Evolutionary conservation across 2,888 invertebrate genomes (phyloP).

Genomic region (Diplazon laetatorius): DNA sequence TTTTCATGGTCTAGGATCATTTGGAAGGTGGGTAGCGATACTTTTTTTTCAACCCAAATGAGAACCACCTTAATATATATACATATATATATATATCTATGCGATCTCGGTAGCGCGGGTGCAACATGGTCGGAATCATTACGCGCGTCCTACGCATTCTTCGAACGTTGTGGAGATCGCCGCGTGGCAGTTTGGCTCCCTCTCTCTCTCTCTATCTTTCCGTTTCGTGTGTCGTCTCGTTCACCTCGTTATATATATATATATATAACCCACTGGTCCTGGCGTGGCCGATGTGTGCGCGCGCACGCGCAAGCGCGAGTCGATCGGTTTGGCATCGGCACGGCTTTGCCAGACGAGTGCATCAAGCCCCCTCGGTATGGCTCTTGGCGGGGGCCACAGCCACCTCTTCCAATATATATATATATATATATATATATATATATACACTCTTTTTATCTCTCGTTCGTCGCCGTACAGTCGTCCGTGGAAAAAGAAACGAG

Average conservation of each 20-base stretch:
- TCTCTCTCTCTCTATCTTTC: constrained; percentile 43
- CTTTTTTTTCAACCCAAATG: too few species aligned
- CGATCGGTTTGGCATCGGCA: background rate
- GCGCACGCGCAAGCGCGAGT: background rate
- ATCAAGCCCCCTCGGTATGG: constrained; percentile 54
- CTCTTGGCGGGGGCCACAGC: too few species aligned
- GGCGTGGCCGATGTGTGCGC: constrained; percentile 21
- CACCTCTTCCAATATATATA: too few species aligned
- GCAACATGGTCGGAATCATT: constrained; percentile 80
- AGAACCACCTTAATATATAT: too few species aligned
- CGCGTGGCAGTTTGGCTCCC: constrained; percentile 21
- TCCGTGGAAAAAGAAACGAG: constrained; percentile 44
- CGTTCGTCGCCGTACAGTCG: constrained; percentile 54
- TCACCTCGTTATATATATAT: too few species aligned
- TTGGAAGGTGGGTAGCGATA: too few species aligned
- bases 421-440: too few species aligned
- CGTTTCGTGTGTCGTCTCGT: constrained; percentile 33
- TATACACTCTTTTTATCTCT: constrained; percentile 60
- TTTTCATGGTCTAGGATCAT: too few species aligned
- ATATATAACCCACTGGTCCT: too few species aligned
- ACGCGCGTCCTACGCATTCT: constrained; percentile 79
- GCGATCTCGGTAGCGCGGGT: constrained; percentile 55
- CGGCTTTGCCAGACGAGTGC: constrained; percentile 16
- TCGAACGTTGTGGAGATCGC: constrained; percentile 69
- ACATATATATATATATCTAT: too few species aligned